Percentiles rank a stretch among this genome's conserved stretches.
phyloP scores from a whole-genome alignment of 2,888 invertebrate species.

The Sisyra nigra region DNA sequence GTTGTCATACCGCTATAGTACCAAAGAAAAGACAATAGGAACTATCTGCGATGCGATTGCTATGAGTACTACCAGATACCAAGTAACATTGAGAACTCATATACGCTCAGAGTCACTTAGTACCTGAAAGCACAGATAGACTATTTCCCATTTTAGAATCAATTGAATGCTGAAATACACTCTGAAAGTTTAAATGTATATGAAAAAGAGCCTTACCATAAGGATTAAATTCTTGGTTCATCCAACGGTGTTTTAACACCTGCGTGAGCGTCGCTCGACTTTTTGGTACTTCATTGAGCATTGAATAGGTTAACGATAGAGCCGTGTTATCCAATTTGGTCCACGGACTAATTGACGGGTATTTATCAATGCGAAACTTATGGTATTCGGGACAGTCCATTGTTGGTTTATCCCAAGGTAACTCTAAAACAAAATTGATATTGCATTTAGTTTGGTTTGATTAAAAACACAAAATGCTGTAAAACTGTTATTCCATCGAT shows the following conservation, averaged over 20 bases:
- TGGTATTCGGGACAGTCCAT: slow-evolving; percentile 51
- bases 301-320: slow-evolving; percentile 56
- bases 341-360: slow-evolving; percentile 58
- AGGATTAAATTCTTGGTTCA: slow-evolving; percentile 27
- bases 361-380: slow-evolving; percentile 54
- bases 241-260: slow-evolving; percentile 65
- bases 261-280: slow-evolving; percentile 48
- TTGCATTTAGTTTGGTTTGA: slow-evolving; percentile 6
- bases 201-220: slow-evolving; percentile 24
- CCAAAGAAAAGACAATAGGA: slow-evolving; percentile 54
- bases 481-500: too few relatives aligned
- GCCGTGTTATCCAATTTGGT: slow-evolving; percentile 60
- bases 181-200: too few relatives aligned
- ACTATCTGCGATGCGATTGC: neutral
- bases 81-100: slow-evolving; percentile 34
- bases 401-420: slow-evolving; percentile 87
- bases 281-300: slow-evolving; percentile 50
- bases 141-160: neutral
- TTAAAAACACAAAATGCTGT: neutral
- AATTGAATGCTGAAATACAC: slow-evolving; percentile 3
- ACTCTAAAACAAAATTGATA: slow-evolving; percentile 39
- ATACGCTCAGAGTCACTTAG: slow-evolving; percentile 72
- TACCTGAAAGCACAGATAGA: slow-evolving; percentile 46
- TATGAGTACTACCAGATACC: slow-evolving; percentile 30
- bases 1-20: slow-evolving; percentile 76